These are phyloP conservation scores for Thecocarcelia acutangulata DNA, from an alignment of 2,888 invertebrate genomes.

Conservation along the genomic window DNA sequence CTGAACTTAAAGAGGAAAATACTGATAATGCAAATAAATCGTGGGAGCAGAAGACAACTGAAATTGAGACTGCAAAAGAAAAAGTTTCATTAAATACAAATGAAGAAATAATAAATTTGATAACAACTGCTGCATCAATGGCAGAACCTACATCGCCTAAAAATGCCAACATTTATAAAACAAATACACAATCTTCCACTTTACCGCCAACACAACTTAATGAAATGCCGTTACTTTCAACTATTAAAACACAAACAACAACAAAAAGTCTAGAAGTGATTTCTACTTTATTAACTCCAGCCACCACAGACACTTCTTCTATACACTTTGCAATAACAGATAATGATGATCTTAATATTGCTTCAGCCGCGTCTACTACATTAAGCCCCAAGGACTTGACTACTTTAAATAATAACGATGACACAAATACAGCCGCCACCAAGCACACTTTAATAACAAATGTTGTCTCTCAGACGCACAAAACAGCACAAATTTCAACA, in stretches of 20 bases:
- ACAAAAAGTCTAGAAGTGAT: neutral
- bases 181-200: slow-evolving; percentile 6
- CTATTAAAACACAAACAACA: no score
- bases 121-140: neutral
- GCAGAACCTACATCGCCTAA: neutral
- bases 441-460: slow-evolving; percentile 5
- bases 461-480: slow-evolving; percentile 13
- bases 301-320: neutral
- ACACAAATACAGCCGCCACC: neutral
- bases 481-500: slow-evolving; percentile 34
- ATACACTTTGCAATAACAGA: neutral
- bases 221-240: neutral
- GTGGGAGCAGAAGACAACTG: neutral
- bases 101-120: neutral
- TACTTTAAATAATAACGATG: neutral
- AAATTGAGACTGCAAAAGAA: no score
- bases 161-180: neutral
- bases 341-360: neutral
- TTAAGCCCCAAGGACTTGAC: slow-evolving; percentile 5
- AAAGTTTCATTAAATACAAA: no score
- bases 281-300: neutral
- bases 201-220: neutral
- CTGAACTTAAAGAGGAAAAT: neutral
- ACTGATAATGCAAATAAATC: neutral
- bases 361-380: neutral